phyloP scores from a whole-genome alignment of 2,113 vertebrate species.

The Lophochroa leadbeateri region DNA sequence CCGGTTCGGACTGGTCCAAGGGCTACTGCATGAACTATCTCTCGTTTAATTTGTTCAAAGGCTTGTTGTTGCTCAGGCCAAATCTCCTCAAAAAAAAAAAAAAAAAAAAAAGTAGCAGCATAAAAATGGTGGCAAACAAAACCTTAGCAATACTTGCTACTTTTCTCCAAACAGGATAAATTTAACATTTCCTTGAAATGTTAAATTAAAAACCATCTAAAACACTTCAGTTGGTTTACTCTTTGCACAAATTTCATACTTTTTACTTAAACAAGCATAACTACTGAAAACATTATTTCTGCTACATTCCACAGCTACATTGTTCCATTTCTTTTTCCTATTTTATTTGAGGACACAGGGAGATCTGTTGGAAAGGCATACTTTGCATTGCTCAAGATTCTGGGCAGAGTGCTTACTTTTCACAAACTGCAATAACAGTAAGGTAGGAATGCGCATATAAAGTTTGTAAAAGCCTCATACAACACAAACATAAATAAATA shows the following conservation, averaged over 20 bases:
- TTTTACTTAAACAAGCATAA: neutral
- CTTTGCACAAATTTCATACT: neutral
- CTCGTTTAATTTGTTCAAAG: no score
- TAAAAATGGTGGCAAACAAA: neutral
- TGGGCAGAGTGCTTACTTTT: neutral
- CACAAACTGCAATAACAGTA: neutral
- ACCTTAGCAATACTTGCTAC: neutral
- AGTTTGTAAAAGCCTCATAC: neutral
- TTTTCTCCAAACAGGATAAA: neutral
- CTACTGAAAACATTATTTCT: neutral
- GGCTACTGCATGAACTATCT: no score
- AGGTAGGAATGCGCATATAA: neutral
- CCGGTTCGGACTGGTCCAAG: no score
- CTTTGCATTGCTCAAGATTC: neutral
- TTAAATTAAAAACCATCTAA: neutral
- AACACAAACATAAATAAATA: neutral
- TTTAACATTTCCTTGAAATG: neutral
- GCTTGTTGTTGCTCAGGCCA: no score
- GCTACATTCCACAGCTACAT: neutral
- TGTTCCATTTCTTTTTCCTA: neutral
- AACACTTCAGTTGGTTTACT: neutral
- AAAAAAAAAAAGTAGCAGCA: neutral
- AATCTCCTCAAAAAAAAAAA: no score
- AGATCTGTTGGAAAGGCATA: neutral
- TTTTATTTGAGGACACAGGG: neutral